Conservation (phyloP, 2,888 invertebrate genomes). For the Andrena chrysosceles region DNA sequence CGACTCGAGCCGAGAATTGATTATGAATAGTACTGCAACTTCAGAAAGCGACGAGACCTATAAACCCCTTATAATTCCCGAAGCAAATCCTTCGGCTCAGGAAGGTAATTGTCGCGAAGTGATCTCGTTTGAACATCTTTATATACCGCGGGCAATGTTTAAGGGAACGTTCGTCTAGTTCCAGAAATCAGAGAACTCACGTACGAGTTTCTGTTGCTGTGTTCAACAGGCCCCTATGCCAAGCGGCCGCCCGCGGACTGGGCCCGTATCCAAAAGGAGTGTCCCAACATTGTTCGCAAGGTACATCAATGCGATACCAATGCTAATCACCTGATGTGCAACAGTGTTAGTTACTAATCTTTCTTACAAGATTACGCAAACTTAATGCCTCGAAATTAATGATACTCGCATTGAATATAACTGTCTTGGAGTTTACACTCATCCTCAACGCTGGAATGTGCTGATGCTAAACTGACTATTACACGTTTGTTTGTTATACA, state of each 20-base stretch:
- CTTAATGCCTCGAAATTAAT: constrained; percentile 44
- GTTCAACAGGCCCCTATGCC: constrained; percentile 87
- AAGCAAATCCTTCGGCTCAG: constrained; percentile 64
- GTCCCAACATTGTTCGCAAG: constrained; percentile 86
- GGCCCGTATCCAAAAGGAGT: constrained; percentile 86
- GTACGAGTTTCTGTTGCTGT: constrained; percentile 86
- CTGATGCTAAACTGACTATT: constrained; percentile 18
- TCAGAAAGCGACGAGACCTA: constrained; percentile 81
- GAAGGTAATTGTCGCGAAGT: constrained; percentile 67
- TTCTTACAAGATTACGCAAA: constrained; percentile 35
- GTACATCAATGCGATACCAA: constrained; percentile 81
- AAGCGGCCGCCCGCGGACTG: constrained; percentile 86
- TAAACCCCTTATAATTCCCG: constrained; percentile 74
- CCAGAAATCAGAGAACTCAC: constrained; percentile 81
- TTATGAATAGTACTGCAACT: constrained; percentile 77
- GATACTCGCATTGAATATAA: constrained; percentile 20
- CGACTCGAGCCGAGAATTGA: constrained; percentile 73
- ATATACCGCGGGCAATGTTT: neutral
- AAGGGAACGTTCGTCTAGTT: constrained; percentile 47
- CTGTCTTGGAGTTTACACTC: constrained; percentile 40
- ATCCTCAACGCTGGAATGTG: constrained; percentile 12
- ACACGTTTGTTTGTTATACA: constrained; percentile 21
- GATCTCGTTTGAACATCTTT: neutral
- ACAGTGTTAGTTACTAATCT: constrained; percentile 56
- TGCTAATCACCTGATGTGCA: constrained; percentile 72